These are phyloP conservation scores for Drosophila infuscata DNA, from an alignment of 2,888 invertebrate genomes.

Conservation along the genomic window DNA sequence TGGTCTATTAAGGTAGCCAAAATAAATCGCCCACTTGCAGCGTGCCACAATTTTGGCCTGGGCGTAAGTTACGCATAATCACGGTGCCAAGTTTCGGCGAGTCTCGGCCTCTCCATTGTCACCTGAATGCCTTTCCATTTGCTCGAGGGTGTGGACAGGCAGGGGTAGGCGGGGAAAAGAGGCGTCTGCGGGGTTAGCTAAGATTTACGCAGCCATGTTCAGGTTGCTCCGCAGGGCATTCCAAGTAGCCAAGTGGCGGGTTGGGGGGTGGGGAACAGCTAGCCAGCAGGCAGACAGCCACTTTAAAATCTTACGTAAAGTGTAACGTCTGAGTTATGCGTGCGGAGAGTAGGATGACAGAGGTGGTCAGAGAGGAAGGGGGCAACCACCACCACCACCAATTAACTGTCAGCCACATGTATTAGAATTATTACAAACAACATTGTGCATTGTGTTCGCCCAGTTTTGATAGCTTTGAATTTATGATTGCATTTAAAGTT, in stretches of 20 bases:
- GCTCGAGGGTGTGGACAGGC: slow-evolving; percentile 16
- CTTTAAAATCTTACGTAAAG: slow-evolving; percentile 58
- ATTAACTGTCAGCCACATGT: slow-evolving; percentile 60
- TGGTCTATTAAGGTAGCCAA: slow-evolving; percentile 29
- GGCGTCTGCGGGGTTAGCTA: slow-evolving; percentile 5
- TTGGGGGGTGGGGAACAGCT: slow-evolving; percentile 23
- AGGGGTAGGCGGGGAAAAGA: background rate
- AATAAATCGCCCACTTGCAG: slow-evolving; percentile 47
- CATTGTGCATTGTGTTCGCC: slow-evolving; percentile 48
- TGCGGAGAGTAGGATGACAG: background rate
- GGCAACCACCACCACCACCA: slow-evolving; percentile 19
- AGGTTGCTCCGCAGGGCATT: slow-evolving; percentile 56
- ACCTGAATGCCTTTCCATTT: slow-evolving; percentile 64
- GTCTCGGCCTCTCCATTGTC: slow-evolving; percentile 42
- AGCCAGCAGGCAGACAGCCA: slow-evolving; percentile 25
- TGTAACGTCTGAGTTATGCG: slow-evolving; percentile 47
- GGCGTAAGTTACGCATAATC: slow-evolving; percentile 66
- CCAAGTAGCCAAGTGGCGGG: slow-evolving; percentile 23
- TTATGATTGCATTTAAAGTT: slow-evolving; percentile 55
- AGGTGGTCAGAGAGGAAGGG: slow-evolving; percentile 14
- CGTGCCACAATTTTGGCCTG: slow-evolving; percentile 63
- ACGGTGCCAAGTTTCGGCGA: slow-evolving; percentile 9
- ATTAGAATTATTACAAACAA: slow-evolving; percentile 55
- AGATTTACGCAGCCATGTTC: slow-evolving; percentile 50
- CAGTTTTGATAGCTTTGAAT: slow-evolving; percentile 53